Evolutionary conservation across 2,797 vertebrate genomes (phyloP).

Genomic region (Microctenopoma stevenorrisi): DNA sequence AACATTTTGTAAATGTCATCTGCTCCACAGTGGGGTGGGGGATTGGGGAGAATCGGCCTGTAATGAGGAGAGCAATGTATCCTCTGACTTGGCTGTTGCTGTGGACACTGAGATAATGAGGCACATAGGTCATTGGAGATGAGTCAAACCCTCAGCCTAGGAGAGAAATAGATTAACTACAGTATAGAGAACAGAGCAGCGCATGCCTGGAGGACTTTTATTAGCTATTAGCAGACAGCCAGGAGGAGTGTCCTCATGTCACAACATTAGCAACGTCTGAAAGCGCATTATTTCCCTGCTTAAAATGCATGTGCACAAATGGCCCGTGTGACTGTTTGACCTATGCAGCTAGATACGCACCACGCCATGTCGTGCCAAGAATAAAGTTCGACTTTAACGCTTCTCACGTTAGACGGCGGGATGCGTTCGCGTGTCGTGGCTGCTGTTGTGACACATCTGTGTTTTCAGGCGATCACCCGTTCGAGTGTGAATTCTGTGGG

Average conservation of each 20-base stretch:
- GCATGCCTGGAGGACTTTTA: constrained; percentile 91
- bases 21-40: constrained; percentile 77
- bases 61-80: constrained; percentile 88
- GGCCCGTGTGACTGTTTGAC: constrained; percentile 59
- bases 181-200: constrained; percentile 86
- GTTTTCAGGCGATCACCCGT: constrained; percentile 94
- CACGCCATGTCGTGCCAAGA: constrained; percentile 18
- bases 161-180: constrained; percentile 98
- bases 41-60: constrained; percentile 73
- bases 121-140: constrained; percentile 99
- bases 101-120: constrained; percentile 99
- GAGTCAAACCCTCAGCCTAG: constrained; percentile 95
- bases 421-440: constrained; percentile 22
- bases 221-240: constrained; percentile 82
- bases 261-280: constrained; percentile 76
- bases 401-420: constrained; percentile 29
- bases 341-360: constrained; percentile 42
- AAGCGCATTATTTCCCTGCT: constrained; percentile 52
- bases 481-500: constrained; percentile 98
- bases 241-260: constrained; percentile 71
- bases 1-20: constrained; percentile 86
- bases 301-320: constrained; percentile 52
- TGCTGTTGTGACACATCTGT: constrained; percentile 45
- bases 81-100: constrained; percentile 94
- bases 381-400: constrained; percentile 36